These are phyloP conservation scores for Drosophila nigromelanica DNA, from an alignment of 1,140 invertebrate species.

Conservation along the genomic window DNA sequence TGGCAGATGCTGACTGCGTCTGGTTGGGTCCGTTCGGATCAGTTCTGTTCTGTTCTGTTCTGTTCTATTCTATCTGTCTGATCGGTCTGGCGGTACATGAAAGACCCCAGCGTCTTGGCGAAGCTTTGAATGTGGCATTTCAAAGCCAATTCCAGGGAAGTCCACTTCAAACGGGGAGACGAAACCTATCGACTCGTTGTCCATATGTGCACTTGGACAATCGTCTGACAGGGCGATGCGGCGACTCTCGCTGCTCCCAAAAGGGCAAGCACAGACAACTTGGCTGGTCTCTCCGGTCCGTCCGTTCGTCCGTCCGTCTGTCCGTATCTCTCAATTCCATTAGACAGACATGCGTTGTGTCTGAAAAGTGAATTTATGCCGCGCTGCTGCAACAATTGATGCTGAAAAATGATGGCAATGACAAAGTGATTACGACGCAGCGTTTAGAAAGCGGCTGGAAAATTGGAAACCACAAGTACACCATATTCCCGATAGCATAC, in stretches of 20 bases:
- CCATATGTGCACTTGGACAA: constrained; percentile 49
- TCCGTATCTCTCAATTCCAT: constrained; percentile 74
- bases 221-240: constrained; percentile 35
- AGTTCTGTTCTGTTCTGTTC: not conserved
- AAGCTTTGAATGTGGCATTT: constrained; percentile 42
- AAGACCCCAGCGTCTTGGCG: constrained; percentile 24
- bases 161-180: constrained; percentile 53
- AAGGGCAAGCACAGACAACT: constrained; percentile 23
- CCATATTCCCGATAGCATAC: not conserved
- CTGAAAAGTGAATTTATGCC: constrained; percentile 72
- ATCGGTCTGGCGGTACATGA: constrained; percentile 32
- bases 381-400: constrained; percentile 68
- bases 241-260: constrained; percentile 21
- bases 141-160: constrained; percentile 76
- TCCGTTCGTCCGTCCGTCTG: constrained; percentile 9
- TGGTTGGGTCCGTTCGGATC: constrained; percentile 1
- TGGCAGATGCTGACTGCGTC: constrained; percentile 14
- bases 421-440: constrained; percentile 74
- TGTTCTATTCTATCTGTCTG: constrained; percentile 10
- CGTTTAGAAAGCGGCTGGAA: constrained; percentile 54
- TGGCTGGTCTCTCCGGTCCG: constrained; percentile 10
- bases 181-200: constrained; percentile 51
- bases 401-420: constrained; percentile 80
- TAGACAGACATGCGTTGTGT: constrained; percentile 40
- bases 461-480: constrained; percentile 13